Percentiles rank a stretch among this genome's conserved stretches.
phyloP scores from a whole-genome alignment of 2,113 vertebrate species.

The Trogon surrucura region DNA sequence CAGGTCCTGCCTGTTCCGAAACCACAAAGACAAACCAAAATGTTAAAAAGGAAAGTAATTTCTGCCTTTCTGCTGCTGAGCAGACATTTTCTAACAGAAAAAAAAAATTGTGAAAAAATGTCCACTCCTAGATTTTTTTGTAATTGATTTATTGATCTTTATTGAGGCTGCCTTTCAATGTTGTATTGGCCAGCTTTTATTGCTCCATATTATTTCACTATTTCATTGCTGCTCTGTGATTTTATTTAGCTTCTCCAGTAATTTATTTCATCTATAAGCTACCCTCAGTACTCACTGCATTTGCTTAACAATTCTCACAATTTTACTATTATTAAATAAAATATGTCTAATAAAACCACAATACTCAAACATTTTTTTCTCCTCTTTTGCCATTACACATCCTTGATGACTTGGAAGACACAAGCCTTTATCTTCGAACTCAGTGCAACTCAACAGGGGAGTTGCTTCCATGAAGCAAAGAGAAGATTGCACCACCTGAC shows the following conservation, averaged over 20 bases:
- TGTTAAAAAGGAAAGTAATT: not conserved
- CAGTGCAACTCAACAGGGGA: not conserved
- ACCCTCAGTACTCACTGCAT: not conserved
- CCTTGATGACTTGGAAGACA: not conserved
- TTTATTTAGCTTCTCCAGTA: slow-evolving; percentile 14
- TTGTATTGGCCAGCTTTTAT: slow-evolving; percentile 35
- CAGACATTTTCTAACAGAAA: not conserved
- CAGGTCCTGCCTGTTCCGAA: not conserved
- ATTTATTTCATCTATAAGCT: slow-evolving; percentile 12
- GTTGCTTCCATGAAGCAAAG: not conserved
- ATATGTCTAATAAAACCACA: not conserved
- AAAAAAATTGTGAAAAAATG: not conserved
- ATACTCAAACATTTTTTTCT: not conserved
- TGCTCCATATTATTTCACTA: not conserved
- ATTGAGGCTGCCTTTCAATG: not conserved
- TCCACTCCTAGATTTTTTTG: not conserved
- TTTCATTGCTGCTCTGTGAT: slow-evolving; percentile 1
- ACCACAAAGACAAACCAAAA: not conserved
- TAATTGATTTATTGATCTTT: slow-evolving; percentile 14
- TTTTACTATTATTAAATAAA: slow-evolving; percentile 18
- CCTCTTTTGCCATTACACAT: not conserved
- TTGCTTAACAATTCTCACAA: slow-evolving; percentile 8
- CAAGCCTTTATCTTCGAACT: not conserved
- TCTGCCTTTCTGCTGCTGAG: not conserved
- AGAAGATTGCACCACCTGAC: not conserved